These are phyloP conservation scores for Amazona vittata DNA, from an alignment of 2,113 vertebrate genomes.

Conservation along the genomic window DNA sequence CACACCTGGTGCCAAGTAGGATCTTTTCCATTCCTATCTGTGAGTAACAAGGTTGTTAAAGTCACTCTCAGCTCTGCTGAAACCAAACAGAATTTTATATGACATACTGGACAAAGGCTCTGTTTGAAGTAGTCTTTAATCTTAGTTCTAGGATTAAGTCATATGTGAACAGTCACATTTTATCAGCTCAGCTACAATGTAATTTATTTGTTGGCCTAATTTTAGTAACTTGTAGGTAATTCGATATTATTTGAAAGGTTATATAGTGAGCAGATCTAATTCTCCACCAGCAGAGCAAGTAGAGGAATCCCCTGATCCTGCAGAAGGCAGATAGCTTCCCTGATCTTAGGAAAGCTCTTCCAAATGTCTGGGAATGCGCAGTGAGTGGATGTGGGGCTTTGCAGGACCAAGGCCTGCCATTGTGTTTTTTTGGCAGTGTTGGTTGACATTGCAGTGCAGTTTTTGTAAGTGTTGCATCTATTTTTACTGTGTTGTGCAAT, in stretches of 20 bases:
- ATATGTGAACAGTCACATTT: conserved; percentile 60
- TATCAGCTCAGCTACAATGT: conserved; percentile 39
- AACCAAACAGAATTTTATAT: conserved; percentile 44
- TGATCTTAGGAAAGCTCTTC: not conserved
- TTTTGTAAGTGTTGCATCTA: conserved; percentile 17
- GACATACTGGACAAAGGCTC: conserved; percentile 21
- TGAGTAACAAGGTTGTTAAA: conserved; percentile 64
- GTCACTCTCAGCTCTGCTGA: conserved; percentile 27
- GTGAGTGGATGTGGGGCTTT: not conserved
- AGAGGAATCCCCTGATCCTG: not conserved
- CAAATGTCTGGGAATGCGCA: conserved; percentile 21
- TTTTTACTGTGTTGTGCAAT: conserved; percentile 46
- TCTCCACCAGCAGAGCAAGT: not conserved
- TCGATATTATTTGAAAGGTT: not conserved
- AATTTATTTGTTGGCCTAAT: conserved; percentile 65
- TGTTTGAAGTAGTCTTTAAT: conserved; percentile 65
- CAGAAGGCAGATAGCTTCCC: not conserved
- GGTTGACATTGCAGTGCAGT: not conserved
- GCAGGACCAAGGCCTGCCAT: conserved; percentile 37
- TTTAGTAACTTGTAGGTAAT: conserved; percentile 40
- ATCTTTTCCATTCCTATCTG: conserved; percentile 56
- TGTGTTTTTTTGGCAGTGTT: conserved; percentile 8
- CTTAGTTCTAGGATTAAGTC: conserved; percentile 51
- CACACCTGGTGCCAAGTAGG: conserved; percentile 40
- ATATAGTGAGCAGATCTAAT: not conserved